A percentile compares a stretch with the other conserved stretches of the same genome.
These are phyloP conservation scores for Seira ritae DNA, from an alignment of 2,888 invertebrate species.

Conservation along the genomic window DNA sequence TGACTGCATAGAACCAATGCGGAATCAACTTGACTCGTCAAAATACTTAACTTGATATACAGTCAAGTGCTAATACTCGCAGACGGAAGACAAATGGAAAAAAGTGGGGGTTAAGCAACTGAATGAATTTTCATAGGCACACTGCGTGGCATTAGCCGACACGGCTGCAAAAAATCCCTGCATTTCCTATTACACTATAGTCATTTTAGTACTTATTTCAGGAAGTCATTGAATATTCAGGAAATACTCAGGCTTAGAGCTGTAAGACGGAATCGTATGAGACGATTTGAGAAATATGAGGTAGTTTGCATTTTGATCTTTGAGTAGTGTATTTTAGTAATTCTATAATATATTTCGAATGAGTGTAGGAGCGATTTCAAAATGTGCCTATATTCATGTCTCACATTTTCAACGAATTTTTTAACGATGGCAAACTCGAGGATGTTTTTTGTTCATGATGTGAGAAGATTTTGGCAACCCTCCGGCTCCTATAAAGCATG, in stretches of 20 bases:
- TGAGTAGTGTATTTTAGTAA: no score
- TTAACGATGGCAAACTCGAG: not conserved
- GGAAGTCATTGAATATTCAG: not conserved
- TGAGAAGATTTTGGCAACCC: not conserved
- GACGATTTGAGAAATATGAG: not conserved
- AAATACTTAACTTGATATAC: no score
- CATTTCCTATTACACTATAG: no score
- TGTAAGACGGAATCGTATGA: no score
- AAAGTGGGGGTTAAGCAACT: constrained; percentile 46
- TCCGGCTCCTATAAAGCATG: not conserved
- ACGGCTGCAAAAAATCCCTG: not conserved
- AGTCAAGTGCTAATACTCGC: constrained; percentile 16
- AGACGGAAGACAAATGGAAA: constrained; percentile 33
- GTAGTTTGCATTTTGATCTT: no score
- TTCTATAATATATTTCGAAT: not conserved
- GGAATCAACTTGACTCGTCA: not conserved
- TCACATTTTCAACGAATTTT: not conserved
- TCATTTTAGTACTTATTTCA: no score
- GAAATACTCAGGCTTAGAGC: no score
- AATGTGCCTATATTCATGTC: not conserved
- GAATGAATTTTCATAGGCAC: constrained; percentile 42
- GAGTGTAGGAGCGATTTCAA: no score
- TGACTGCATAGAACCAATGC: not conserved
- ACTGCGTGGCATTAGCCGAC: not conserved
- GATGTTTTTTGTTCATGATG: no score